Evolutionary conservation across 2,888 invertebrate species (phyloP).

Genomic region (Aelia acuminata): DNA sequence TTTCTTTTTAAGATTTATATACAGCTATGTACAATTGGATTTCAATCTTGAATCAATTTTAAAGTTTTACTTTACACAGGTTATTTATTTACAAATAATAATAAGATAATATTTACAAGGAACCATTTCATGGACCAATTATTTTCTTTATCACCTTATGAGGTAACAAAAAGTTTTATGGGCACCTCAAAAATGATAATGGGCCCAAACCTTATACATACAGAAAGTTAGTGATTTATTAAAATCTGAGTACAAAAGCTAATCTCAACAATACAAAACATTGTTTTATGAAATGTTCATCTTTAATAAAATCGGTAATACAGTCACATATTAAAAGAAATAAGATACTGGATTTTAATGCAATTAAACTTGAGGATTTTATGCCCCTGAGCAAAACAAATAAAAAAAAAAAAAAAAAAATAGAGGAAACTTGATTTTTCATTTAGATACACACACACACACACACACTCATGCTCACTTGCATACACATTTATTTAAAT

Average conservation of each 20-base stretch:
- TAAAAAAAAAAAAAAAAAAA: no score
- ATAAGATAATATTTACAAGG: slow-evolving; percentile 53
- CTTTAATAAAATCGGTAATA: neutral
- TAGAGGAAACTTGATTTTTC: no score
- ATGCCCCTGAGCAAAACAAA: no score
- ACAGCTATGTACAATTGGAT: slow-evolving; percentile 30
- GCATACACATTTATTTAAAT: no score
- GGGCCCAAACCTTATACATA: neutral
- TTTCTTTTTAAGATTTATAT: slow-evolving; percentile 47
- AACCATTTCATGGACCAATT: slow-evolving; percentile 57
- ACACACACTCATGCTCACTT: no score
- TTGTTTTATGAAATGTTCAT: neutral
- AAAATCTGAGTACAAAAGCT: slow-evolving; percentile 26
- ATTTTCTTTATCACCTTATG: slow-evolving; percentile 55
- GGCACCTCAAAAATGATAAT: neutral
- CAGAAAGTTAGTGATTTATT: slow-evolving; percentile 31
- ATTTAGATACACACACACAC: no score
- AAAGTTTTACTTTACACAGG: slow-evolving; percentile 37
- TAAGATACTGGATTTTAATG: neutral
- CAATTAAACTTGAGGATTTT: no score
- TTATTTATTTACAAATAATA: slow-evolving; percentile 30
- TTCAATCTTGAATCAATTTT: neutral
- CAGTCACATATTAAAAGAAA: neutral
- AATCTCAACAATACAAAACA: slow-evolving; percentile 11
- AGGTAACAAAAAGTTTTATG: slow-evolving; percentile 38